phyloP scores from a whole-genome alignment of 2,797 vertebrate genomes.

The Alectoris magna region DNA sequence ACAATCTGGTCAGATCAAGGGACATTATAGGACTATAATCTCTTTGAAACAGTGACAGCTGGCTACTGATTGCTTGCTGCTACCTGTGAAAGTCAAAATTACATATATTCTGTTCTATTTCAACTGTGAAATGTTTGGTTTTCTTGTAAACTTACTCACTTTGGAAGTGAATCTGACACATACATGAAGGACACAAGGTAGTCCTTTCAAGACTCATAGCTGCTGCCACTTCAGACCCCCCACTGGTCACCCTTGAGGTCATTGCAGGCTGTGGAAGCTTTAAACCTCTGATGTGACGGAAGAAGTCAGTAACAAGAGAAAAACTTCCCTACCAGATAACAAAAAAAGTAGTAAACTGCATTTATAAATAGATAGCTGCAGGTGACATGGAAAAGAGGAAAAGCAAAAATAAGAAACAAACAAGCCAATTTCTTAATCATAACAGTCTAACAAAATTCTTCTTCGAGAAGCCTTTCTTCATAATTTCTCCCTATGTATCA shows the following conservation, averaged over 20 bases:
- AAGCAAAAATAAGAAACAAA: conserved; percentile 38
- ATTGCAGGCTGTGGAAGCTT: accelerated
- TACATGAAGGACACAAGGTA: accelerated
- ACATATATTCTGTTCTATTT: background rate
- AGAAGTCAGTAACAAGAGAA: background rate
- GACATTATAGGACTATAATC: background rate
- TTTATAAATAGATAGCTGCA: background rate
- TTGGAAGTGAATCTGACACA: background rate
- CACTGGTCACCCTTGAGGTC: no score
- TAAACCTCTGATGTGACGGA: background rate
- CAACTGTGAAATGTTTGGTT: background rate
- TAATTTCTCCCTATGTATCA: conserved; percentile 21
- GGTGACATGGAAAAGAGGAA: background rate
- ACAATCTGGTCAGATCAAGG: background rate
- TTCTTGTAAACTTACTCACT: background rate
- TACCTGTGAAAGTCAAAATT: background rate
- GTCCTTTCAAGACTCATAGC: accelerated
- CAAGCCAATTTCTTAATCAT: conserved; percentile 22
- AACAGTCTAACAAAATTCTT: conserved; percentile 35
- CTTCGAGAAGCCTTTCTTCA: conserved; percentile 19
- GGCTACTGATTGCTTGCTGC: background rate
- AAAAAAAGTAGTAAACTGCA: background rate
- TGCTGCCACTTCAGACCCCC: background rate
- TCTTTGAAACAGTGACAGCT: background rate
- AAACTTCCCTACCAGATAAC: background rate